Base-by-base conservation (phyloP, 2,888 invertebrate species). In the Cataglyphis rosenhaueri region DNA sequence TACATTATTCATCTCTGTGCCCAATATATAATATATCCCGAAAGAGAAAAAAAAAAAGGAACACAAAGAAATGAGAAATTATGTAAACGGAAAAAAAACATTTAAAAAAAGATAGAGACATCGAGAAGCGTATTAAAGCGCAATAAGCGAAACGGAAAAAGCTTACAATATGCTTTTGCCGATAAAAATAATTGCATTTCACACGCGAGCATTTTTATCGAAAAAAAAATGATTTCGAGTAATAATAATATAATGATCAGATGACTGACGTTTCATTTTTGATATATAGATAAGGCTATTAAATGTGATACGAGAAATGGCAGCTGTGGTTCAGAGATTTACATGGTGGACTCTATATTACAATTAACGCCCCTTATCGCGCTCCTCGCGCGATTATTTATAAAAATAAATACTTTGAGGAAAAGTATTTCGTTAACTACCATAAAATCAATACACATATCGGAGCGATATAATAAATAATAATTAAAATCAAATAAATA, bases 351-450 rank as follows among this genome's bases (percentile, higher is more conserved):
- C 89, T 87, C 86, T 88, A 88, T 90, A 88, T 89, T 90, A 91
- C 89, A 87, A 87, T 88, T 59, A 44, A 59, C 74, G 70, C 89
- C 90, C 87, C 90, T 89, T 87, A 87, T 87, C 85, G 89, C 89
- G 89, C 89, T 86, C 87, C 81, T 73, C 90, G 91, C 89, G 90
- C 48, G 90, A 93, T 52, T 94, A 93, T 94, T 93, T 94, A 94
- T 94, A 94, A 94, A 94, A 94, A 94, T 94, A 94, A 94, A 94
- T 94, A 94, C 93, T 93, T 94, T 92, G 92, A 93, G 92, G 92
- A 89, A 52, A 92, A 91, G 88, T 89, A 85, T 74, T 81, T 90
- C 87, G 86, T 90, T 91, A 87, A 85, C 92, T 92, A 92, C 89
- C 90, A 86, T 91, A 90, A 59, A 73, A 92, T 91, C 90, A 89